Percentiles rank a stretch among this genome's conserved stretches.
Conservation (phyloP, 2,113 vertebrate species). For the Lophius piscatorius region DNA sequence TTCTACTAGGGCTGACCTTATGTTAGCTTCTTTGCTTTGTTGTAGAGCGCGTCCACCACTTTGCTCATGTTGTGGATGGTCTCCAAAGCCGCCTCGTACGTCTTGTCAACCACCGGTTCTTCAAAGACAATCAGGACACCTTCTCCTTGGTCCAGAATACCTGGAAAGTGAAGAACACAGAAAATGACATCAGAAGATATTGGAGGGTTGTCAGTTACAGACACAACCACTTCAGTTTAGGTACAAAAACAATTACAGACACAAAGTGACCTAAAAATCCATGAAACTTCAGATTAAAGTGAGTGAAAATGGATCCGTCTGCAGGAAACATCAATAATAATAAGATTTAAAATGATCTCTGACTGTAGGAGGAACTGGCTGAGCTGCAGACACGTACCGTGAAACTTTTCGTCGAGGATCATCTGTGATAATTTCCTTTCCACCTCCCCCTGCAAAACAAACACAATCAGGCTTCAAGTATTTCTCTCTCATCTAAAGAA, state of each 20-base stretch:
- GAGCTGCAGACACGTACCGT: slow-evolving; percentile 79
- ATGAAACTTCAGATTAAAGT: background rate
- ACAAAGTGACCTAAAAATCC: background rate
- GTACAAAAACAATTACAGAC: background rate
- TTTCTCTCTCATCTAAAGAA: no score
- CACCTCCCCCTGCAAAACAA: slow-evolving; percentile 86
- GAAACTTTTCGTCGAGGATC: slow-evolving; percentile 97
- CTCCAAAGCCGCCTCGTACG: slow-evolving; percentile 92
- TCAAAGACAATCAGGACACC: slow-evolving; percentile 95
- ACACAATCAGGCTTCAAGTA: background rate
- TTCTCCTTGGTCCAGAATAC: slow-evolving; percentile 96
- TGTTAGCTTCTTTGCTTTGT: slow-evolving; percentile 99
- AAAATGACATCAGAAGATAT: background rate
- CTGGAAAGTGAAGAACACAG: slow-evolving; percentile 61
- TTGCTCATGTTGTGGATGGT: slow-evolving; percentile 98
- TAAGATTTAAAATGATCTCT: no score
- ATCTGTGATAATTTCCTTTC: slow-evolving; percentile 98
- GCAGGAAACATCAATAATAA: no score
- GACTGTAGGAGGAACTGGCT: no score
- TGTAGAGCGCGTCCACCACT: slow-evolving; percentile 98
- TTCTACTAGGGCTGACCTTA: slow-evolving; percentile 82
- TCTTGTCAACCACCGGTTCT: slow-evolving; percentile 94
- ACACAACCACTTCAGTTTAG: no score
- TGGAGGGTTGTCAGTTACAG: background rate
- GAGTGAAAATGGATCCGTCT: no score